Base-by-base conservation (phyloP, 2,113 vertebrate genomes). In the Macquaria australasica region DNA sequence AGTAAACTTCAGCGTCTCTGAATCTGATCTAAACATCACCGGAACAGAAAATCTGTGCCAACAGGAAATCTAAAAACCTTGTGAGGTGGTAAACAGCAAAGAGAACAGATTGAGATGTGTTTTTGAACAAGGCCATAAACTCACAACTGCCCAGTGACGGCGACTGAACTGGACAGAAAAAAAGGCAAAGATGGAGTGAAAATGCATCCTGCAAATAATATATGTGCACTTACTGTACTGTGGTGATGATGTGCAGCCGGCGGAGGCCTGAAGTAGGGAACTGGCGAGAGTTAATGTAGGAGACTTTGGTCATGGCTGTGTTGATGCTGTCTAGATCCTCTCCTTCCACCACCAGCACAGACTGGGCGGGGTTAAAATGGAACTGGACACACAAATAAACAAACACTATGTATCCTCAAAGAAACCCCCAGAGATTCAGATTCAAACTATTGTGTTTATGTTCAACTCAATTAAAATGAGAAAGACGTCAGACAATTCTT, bases 291-390 rank as follows among this genome's bases (percentile, higher is more conserved):
- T 99, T 99, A 94, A 99, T 99, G 95, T 99, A 99, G 87, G 98
- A 98, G 63, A 99, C 97, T 86, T 98, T 99, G 89, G 86, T 97
- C 78, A 99, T 96, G 72, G 97, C 98, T 14, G 82, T 94, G 94
- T 97, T 98, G 95, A 99, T 96, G 91, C 97, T 97, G 93, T 96
- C 97, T 84, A 97, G 95, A 92, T 99, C 98, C 59, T 98, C 97
- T 75, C 97, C 97, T 92, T 99, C 98, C 95, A 99, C 97, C 81
- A 99, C 98, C 93, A 99, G 95, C 77, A 97, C 89, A 14, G 98
- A 99, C 96, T 99, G 98, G 9, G 97, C 97, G 2, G 98, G 98
- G 92, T 99, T 99, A 93, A 99, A 98, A 90, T 99, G 98, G 93
- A 99, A 98, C 98, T 99, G 90, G 41, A 51, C 31, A 73, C 67